A percentile compares a stretch with the other conserved stretches of the same genome.
These are phyloP conservation scores for Yponomeuta plumbellus DNA, from an alignment of 2,888 invertebrate genomes.

Conservation along the genomic window DNA sequence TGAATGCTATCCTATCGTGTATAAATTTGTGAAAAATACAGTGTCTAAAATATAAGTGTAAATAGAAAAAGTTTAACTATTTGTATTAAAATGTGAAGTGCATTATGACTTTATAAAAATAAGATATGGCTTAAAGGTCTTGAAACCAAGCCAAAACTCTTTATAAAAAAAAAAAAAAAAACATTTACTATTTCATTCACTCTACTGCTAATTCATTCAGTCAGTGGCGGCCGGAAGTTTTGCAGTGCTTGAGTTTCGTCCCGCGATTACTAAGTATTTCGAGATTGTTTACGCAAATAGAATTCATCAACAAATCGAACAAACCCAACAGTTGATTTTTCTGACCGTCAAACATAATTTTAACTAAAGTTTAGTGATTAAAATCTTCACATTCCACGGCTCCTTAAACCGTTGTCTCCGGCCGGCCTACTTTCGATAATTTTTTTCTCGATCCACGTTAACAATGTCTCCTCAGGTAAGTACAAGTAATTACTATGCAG, in stretches of 20 bases:
- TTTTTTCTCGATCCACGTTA: conserved; percentile 1
- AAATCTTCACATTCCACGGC: not conserved
- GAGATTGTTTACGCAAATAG: not conserved
- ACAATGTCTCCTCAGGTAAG: conserved; percentile 11
- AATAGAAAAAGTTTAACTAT: too few species aligned
- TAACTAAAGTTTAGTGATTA: not conserved
- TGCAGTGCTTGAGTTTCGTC: not conserved
- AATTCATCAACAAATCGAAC: not conserved
- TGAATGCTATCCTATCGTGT: too few species aligned
- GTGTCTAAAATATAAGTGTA: too few species aligned
- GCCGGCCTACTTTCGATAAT: not conserved
- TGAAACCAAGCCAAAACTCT: too few species aligned
- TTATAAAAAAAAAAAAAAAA: too few species aligned
- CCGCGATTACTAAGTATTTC: not conserved
- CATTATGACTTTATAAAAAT: too few species aligned
- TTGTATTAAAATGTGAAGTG: too few species aligned
- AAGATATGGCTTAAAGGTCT: too few species aligned
- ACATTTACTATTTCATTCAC: too few species aligned
- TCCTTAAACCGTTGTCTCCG: not conserved
- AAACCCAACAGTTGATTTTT: not conserved
- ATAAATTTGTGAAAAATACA: too few species aligned
- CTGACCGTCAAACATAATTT: not conserved
- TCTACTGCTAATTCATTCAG: too few species aligned
- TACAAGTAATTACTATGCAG: not conserved
- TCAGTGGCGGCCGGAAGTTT: not conserved